Base-by-base conservation (phyloP, 2,888 invertebrate species). In the Doris montereyensis region DNA sequence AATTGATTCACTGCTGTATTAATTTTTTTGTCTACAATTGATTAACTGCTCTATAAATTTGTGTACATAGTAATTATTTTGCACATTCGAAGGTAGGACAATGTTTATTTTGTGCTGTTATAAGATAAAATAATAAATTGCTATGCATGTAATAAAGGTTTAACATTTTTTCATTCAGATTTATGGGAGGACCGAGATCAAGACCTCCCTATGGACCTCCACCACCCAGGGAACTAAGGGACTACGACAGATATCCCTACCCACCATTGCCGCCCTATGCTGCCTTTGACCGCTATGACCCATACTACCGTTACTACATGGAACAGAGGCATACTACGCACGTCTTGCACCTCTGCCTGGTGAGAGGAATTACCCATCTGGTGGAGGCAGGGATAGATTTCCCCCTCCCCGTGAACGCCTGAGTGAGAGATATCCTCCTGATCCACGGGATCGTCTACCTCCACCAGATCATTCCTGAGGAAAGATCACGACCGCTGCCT, bases 311-410 rank as follows among this genome's bases (percentile, higher is more conserved):
- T 35, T 82, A 83, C 65, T 84, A 82, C 74, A 84, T 85, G 57
- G 83, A 85, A 71, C 82, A 32, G 86, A 86, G 57, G 86, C 85
- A 5, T 88, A 87, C 76, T 83, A 83, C 58, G 41, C 76, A 21
- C 67, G 79, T 62, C 81, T 87, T 77, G 84, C 84, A 26, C 84
- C 86, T 58, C 83, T 86, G 41, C 83, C 85, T 26, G 84, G 84
- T 80, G 86, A 87, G 58, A 80, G 83, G 28, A 85, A 84, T 57
- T 81, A 82, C 41, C 83, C 82, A 32, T 83, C 84, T 74, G 84
- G 65, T 74, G 78, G 82, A 26, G 85, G 82, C 8, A 84, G 82
- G 17, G 82, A 81, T 34, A 79, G 80, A 5, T 65, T 82, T 32
- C 79, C 81, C 24, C 81, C 71, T 21, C 60, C 80, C 10, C 72